phyloP scores from a whole-genome alignment of 2,797 vertebrate species.

The Trachops cirrhosus region DNA sequence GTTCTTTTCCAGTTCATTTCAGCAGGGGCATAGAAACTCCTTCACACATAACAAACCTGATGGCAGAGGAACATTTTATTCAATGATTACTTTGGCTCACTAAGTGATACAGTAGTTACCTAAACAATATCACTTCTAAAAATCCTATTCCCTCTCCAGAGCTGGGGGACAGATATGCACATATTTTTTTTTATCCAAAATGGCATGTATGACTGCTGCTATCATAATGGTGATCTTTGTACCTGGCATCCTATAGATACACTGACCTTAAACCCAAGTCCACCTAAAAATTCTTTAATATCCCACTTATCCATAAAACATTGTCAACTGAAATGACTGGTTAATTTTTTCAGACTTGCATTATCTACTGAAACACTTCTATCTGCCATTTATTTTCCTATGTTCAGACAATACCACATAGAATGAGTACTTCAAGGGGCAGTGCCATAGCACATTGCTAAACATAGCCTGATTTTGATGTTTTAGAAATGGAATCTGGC shows the following conservation, averaged over 20 bases:
- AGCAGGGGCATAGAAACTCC: not conserved
- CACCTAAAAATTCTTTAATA: not conserved
- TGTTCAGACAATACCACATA: not conserved
- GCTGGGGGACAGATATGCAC: not conserved
- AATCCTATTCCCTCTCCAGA: not conserved
- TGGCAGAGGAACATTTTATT: not conserved
- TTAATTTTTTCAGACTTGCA: not conserved
- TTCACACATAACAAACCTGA: not conserved
- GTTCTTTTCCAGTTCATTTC: not conserved
- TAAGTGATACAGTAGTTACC: not conserved
- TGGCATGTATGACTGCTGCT: not conserved
- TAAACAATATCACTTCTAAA: not conserved
- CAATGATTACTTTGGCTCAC: not conserved
- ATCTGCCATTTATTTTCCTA: not conserved
- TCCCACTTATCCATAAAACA: not conserved
- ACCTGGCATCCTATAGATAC: not conserved
- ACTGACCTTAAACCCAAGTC: not conserved
- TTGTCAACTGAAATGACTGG: not conserved
- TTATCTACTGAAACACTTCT: not conserved
- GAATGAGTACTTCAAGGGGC: not conserved
- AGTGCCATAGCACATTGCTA: not conserved
- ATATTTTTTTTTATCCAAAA: not conserved
- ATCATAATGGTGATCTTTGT: not conserved
- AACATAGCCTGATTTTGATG: not conserved
- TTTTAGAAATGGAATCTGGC: not conserved